phyloP scores from a whole-genome alignment of 2,888 invertebrate genomes.

The Phania funesta region DNA sequence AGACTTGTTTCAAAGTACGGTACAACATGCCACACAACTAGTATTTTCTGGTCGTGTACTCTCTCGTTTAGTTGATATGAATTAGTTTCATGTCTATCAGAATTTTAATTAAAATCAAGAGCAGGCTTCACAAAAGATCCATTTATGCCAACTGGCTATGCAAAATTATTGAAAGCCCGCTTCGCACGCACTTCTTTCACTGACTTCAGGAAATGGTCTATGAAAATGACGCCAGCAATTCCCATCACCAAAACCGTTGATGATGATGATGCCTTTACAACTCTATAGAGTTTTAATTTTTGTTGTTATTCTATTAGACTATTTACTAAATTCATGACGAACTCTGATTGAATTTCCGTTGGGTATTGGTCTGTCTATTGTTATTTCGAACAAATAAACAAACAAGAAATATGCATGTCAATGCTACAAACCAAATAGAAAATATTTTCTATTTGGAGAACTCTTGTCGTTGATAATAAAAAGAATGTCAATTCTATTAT shows the following conservation, averaged over 20 bases:
- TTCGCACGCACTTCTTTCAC: too few relatives aligned
- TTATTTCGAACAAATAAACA: conserved; percentile 20
- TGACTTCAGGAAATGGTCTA: neutral
- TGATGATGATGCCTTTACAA: conserved; percentile 19
- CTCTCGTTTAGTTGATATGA: too few relatives aligned
- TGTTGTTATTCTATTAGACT: conserved; percentile 32
- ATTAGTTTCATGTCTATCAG: too few relatives aligned
- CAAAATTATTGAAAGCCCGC: too few relatives aligned
- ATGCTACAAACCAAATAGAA: neutral
- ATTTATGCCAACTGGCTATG: too few relatives aligned
- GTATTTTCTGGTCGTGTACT: too few relatives aligned
- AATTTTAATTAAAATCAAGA: too few relatives aligned
- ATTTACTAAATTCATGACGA: conserved; percentile 70
- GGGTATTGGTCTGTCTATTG: conserved; percentile 54
- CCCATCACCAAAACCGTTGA: neutral
- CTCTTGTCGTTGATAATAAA: conserved; percentile 32
- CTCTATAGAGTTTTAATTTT: conserved; percentile 21
- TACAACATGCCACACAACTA: too few relatives aligned
- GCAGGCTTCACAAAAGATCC: too few relatives aligned
- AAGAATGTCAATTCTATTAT: conserved; percentile 47
- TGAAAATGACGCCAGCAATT: neutral
- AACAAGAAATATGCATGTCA: conserved; percentile 17
- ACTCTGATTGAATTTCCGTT: conserved; percentile 74
- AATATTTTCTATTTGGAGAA: conserved; percentile 38
- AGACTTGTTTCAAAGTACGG: too few relatives aligned